Evolutionary conservation across 2,888 invertebrate genomes (phyloP).

Genomic region (Clitarchus hookeri): DNA sequence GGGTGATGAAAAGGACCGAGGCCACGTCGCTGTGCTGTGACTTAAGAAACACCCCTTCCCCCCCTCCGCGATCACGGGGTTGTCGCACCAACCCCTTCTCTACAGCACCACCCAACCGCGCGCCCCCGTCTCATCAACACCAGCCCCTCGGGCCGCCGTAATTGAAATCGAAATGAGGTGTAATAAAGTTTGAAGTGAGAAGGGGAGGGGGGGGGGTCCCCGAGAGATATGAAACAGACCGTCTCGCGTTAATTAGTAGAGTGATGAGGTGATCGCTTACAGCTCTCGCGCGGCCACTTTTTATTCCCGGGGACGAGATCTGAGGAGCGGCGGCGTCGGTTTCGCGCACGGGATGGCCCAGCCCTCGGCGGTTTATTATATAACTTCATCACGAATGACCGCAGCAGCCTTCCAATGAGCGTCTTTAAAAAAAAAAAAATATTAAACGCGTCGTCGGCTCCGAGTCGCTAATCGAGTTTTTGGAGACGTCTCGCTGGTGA

Average conservation of each 20-base stretch:
- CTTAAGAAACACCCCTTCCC: not conserved
- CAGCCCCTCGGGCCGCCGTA: not conserved
- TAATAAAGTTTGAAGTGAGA: conserved; percentile 33
- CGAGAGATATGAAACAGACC: not conserved
- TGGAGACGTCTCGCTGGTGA: too few relatives aligned
- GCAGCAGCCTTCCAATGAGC: too few relatives aligned
- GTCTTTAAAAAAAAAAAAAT: too few relatives aligned
- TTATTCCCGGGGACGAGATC: not conserved
- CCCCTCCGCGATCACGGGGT: not conserved
- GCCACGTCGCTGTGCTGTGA: not conserved
- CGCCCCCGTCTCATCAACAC: conserved; percentile 19
- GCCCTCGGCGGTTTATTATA: too few relatives aligned
- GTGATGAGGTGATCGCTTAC: conserved; percentile 24
- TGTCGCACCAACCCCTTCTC: too few relatives aligned
- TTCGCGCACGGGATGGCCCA: too few relatives aligned
- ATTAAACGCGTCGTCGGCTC: too few relatives aligned
- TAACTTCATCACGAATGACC: too few relatives aligned
- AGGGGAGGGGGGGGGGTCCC: not conserved
- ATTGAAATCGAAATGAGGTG: conserved; percentile 33
- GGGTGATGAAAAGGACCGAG: not conserved
- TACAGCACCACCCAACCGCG: not conserved
- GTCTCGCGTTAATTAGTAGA: conserved; percentile 11
- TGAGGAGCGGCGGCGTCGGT: too few relatives aligned
- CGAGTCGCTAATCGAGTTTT: too few relatives aligned
- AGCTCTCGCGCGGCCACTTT: not conserved